Percentiles rank a stretch among this genome's conserved stretches.
phyloP scores from a whole-genome alignment of 2,888 invertebrate genomes.

The Ophion ventricosus region DNA sequence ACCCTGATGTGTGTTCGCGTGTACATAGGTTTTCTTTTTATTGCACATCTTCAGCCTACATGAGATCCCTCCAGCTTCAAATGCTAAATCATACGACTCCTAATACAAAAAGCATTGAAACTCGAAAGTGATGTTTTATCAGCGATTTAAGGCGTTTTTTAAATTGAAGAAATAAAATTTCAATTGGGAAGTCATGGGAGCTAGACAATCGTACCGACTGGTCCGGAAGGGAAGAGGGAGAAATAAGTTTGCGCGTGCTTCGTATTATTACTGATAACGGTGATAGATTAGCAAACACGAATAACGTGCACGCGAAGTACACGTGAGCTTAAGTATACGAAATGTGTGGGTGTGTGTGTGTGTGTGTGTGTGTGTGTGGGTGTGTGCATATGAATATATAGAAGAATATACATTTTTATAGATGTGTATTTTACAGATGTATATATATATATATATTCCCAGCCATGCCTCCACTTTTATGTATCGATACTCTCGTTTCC shows the following conservation, averaged over 20 bases:
- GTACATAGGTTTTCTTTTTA: too few relatives aligned
- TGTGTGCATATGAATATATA: conserved; percentile 4
- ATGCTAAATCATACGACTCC: too few relatives aligned
- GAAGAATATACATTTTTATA: background rate
- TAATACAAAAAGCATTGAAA: too few relatives aligned
- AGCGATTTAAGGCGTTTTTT: background rate
- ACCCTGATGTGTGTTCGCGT: too few relatives aligned
- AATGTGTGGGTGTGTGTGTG: background rate
- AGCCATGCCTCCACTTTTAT: background rate
- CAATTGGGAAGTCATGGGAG: background rate
- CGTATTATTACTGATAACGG: conserved; percentile 46
- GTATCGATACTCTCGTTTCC: conserved; percentile 16
- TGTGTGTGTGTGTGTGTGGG: too few relatives aligned
- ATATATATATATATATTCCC: conserved; percentile 26
- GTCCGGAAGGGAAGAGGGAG: conserved; percentile 38
- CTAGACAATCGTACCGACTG: conserved; percentile 17
- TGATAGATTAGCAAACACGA: conserved; percentile 66
- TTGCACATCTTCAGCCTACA: too few relatives aligned
- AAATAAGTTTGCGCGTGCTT: conserved; percentile 37
- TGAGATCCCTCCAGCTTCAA: too few relatives aligned
- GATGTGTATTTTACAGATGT: background rate
- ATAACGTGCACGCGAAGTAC: conserved; percentile 63
- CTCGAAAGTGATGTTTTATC: too few relatives aligned
- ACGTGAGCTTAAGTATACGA: conserved; percentile 47
- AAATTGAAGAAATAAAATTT: background rate